A percentile compares a stretch with the other conserved stretches of the same genome.
These are phyloP conservation scores for Parotia lawesii DNA, from an alignment of 2,113 vertebrate genomes.

Conservation along the genomic window DNA sequence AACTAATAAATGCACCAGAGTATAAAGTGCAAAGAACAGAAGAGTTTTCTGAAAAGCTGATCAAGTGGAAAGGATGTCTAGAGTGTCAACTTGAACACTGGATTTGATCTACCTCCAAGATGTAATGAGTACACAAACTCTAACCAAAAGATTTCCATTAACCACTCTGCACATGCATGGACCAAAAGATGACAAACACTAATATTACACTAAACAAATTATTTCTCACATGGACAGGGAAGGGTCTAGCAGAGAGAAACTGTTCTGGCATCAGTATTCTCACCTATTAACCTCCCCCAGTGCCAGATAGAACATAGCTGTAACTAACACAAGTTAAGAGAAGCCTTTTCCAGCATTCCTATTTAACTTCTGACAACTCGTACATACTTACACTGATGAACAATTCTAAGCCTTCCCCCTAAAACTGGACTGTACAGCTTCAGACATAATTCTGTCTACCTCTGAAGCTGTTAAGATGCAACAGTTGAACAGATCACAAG, in stretches of 20 bases:
- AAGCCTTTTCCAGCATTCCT: neutral
- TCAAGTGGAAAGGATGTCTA: neutral
- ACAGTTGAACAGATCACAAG: neutral
- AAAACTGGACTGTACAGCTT: neutral
- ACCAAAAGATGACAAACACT: neutral
- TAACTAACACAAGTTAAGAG: neutral
- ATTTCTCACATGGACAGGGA: neutral
- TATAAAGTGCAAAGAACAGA: neutral
- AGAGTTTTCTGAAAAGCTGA: neutral
- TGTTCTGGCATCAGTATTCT: neutral
- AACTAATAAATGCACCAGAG: neutral
- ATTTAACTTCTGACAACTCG: neutral
- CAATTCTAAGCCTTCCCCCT: neutral
- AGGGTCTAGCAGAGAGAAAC: neutral
- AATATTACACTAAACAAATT: neutral
- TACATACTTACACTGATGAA: rapidly evolving
- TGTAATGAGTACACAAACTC: neutral
- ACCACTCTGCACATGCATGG: rapidly evolving
- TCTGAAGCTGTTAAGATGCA: neutral
- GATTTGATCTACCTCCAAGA: neutral
- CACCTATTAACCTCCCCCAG: neutral
- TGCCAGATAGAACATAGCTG: rapidly evolving
- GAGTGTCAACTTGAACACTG: neutral
- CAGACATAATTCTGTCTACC: neutral
- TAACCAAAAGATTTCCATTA: neutral